phyloP scores from a whole-genome alignment of 2,888 invertebrate species.

The Fissipunctia ypsillon region DNA sequence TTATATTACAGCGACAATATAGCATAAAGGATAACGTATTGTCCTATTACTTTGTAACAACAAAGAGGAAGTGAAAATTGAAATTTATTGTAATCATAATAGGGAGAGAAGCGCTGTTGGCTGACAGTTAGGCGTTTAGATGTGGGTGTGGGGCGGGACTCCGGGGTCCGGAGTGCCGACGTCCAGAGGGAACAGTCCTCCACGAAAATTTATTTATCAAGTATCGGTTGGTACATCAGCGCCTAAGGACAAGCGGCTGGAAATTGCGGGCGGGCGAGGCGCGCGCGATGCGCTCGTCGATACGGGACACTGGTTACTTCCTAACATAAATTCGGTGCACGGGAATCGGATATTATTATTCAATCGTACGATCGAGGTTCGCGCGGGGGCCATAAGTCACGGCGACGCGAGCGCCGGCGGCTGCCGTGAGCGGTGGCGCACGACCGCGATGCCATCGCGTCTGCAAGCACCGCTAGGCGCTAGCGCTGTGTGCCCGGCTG shows the following conservation, averaged over 20 bases:
- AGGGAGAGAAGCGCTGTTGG: conserved; percentile 78
- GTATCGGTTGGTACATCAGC: conserved; percentile 80
- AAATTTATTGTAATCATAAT: conserved; percentile 79
- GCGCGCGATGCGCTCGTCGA: conserved; percentile 82
- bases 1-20: conserved; percentile 40
- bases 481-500: conserved; percentile 68
- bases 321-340: conserved; percentile 90
- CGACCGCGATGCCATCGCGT: conserved; percentile 88
- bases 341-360: conserved; percentile 90
- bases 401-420: conserved; percentile 89
- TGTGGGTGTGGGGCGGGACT: conserved; percentile 68
- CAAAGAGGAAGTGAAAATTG: conserved; percentile 73
- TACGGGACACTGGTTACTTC: conserved; percentile 89
- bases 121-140: conserved; percentile 75
- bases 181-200: conserved; percentile 74
- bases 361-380: conserved; percentile 90
- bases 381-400: conserved; percentile 89
- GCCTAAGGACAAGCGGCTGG: conserved; percentile 82
- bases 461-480: conserved; percentile 83
- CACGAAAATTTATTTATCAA: conserved; percentile 83
- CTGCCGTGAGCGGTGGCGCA: conserved; percentile 89
- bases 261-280: conserved; percentile 82
- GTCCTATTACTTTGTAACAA: conserved; percentile 46
- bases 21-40: conserved; percentile 30
- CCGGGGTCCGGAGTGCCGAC: conserved; percentile 75